phyloP scores from a whole-genome alignment of 2,888 invertebrate genomes.

The Altica lythri region DNA sequence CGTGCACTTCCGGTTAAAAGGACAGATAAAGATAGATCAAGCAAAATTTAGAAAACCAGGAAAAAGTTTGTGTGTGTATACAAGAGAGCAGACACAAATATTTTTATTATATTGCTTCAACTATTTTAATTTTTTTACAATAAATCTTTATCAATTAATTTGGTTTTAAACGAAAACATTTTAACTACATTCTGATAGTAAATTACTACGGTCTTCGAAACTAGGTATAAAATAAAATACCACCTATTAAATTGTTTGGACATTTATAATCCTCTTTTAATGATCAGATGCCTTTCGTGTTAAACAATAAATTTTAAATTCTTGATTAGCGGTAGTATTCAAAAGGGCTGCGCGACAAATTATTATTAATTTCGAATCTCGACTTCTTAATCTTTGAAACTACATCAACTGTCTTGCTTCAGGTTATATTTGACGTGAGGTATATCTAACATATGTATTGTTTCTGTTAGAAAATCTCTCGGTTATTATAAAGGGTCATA shows the following conservation, averaged over 20 bases:
- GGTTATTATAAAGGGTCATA: too few relatives aligned
- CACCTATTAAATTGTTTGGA: conserved; percentile 25
- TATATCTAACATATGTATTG: too few relatives aligned
- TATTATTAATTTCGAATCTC: conserved; percentile 27
- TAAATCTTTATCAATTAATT: too few relatives aligned
- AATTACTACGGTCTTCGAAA: neutral
- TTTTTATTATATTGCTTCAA: too few relatives aligned
- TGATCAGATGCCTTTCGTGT: conserved; percentile 29
- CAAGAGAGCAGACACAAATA: too few relatives aligned
- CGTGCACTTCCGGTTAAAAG: too few relatives aligned
- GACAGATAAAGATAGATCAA: too few relatives aligned
- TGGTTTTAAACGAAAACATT: neutral
- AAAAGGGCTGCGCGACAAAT: conserved; percentile 30
- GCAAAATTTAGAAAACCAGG: too few relatives aligned
- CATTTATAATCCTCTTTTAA: conserved; percentile 34
- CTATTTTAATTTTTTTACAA: too few relatives aligned
- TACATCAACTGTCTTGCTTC: conserved; percentile 8
- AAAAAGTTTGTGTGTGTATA: too few relatives aligned
- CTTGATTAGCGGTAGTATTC: conserved; percentile 27
- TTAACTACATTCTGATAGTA: too few relatives aligned
- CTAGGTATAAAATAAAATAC: conserved; percentile 14
- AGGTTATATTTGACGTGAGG: conserved; percentile 3
- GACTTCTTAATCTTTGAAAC: conserved; percentile 21
- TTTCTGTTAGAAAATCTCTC: too few relatives aligned
- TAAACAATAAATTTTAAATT: conserved; percentile 31